Conservation (phyloP, 2,113 vertebrate genomes). For the Leucoraja erinaceus region DNA sequence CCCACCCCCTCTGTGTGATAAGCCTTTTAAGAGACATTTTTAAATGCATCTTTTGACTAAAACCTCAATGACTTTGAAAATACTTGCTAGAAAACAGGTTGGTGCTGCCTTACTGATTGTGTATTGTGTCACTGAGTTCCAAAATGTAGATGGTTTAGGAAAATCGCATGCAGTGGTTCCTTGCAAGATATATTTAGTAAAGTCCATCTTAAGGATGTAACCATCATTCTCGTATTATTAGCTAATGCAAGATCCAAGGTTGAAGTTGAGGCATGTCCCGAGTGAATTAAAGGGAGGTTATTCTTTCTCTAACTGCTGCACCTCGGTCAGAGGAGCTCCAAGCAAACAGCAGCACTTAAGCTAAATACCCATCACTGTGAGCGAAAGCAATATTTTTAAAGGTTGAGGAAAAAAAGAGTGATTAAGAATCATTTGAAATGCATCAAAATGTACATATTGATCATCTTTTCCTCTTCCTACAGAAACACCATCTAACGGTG, state of each 20-base stretch:
- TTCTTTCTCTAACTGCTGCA: neutral
- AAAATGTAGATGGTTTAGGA: neutral
- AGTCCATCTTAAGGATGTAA: neutral
- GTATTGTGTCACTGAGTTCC: neutral
- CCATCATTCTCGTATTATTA: neutral
- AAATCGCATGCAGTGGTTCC: neutral
- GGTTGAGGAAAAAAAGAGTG: neutral
- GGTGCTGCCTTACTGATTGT: neutral
- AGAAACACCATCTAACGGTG: slow-evolving; percentile 84
- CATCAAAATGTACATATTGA: neutral
- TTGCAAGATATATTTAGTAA: neutral
- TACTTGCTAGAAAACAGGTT: neutral
- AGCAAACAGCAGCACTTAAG: neutral
- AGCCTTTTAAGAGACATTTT: neutral
- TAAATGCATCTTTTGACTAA: too few species aligned
- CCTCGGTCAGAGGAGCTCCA: neutral
- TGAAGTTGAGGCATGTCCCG: neutral
- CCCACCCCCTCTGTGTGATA: neutral
- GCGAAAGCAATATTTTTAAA: neutral
- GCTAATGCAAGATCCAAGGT: neutral
- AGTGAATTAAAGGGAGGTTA: neutral
- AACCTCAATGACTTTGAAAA: neutral
- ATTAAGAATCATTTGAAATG: neutral
- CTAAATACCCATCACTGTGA: neutral
- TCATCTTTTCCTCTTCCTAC: slow-evolving; percentile 41